Conservation (phyloP, 2,797 vertebrate species). For the Acipenser oxyrinchus region DNA sequence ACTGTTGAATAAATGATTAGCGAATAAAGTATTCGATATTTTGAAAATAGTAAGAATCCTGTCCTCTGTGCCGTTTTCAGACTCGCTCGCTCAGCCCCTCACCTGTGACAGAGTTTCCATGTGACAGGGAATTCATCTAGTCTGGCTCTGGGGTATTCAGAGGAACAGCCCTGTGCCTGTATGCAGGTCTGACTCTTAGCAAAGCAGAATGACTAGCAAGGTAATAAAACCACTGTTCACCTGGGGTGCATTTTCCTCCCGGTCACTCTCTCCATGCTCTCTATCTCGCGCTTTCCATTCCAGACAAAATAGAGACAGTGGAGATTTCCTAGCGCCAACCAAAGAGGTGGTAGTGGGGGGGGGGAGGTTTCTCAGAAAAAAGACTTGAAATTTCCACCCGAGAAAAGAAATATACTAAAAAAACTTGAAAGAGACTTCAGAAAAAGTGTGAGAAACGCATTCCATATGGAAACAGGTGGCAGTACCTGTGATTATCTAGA, state of each 20-base stretch:
- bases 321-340: constrained; percentile 51
- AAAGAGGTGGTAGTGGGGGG: constrained; percentile 20
- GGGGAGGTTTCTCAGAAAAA: constrained; percentile 47
- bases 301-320: constrained; percentile 11
- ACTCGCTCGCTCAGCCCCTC: background rate
- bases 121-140: background rate
- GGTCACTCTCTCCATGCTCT: background rate
- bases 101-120: background rate
- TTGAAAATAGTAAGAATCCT: too few relatives aligned
- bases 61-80: too few relatives aligned
- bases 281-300: background rate
- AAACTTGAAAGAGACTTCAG: constrained; percentile 19
- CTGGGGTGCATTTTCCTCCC: background rate
- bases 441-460: constrained; percentile 39
- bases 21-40: too few relatives aligned
- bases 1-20: too few relatives aligned
- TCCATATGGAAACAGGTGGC: constrained; percentile 56
- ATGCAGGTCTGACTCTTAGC: too few relatives aligned
- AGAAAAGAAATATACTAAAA: constrained; percentile 10
- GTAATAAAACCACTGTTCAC: too few relatives aligned
- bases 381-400: constrained; percentile 33
- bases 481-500: constrained; percentile 46
- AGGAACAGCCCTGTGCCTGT: background rate
- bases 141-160: background rate
- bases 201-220: too few relatives aligned